Conservation (phyloP, 1,140 invertebrate genomes). For the Trichonephila inaurata region DNA sequence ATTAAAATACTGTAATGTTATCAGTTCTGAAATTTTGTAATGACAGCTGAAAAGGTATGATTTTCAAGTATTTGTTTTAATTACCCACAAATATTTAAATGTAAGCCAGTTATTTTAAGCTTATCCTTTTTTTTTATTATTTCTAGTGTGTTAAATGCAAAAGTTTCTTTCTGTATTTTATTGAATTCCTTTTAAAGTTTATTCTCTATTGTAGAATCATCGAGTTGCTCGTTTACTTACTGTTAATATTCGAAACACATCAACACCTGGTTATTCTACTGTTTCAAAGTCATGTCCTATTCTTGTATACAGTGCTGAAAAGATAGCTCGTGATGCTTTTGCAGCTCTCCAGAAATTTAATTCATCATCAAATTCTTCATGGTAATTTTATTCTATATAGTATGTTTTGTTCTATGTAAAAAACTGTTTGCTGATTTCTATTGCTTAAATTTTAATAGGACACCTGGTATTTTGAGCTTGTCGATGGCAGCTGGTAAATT, state of each 20-base stretch:
- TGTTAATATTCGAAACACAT: slow-evolving; percentile 79
- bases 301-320: slow-evolving; percentile 79
- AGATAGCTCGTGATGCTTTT: slow-evolving; percentile 84
- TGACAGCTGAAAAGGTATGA: too few relatives aligned
- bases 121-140: too few relatives aligned
- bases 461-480: slow-evolving; percentile 63
- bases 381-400: slow-evolving; percentile 82
- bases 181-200: not conserved
- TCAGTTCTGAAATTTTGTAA: too few relatives aligned
- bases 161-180: too few relatives aligned
- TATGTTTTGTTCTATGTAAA: not conserved
- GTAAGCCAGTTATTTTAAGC: too few relatives aligned
- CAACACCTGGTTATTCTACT: slow-evolving; percentile 77
- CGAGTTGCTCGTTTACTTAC: slow-evolving; percentile 80
- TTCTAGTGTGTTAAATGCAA: too few relatives aligned
- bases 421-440: not conserved
- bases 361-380: slow-evolving; percentile 85
- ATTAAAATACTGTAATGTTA: too few relatives aligned
- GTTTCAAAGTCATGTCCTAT: slow-evolving; percentile 80
- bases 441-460: slow-evolving; percentile 61
- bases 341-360: slow-evolving; percentile 84
- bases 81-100: too few relatives aligned
- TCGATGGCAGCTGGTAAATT: slow-evolving; percentile 88
- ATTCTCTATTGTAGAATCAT: slow-evolving; percentile 79
- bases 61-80: too few relatives aligned